Evolutionary conservation across 1,140 invertebrate species (phyloP).

Genomic region (Temnothorax curvispinosus): DNA sequence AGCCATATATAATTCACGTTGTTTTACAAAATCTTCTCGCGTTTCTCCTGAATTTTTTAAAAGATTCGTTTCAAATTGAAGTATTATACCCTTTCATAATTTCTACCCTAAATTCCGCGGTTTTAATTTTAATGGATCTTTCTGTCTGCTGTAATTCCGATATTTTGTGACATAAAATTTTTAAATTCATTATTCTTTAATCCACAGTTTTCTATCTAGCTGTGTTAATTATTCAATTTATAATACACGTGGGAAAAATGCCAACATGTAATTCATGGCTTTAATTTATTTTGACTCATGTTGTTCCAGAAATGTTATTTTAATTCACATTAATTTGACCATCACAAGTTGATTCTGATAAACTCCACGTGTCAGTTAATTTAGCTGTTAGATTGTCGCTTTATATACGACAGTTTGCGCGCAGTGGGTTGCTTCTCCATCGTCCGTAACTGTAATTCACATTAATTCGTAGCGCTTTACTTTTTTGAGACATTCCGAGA

Average conservation of each 20-base stretch:
- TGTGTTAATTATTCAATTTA: conserved; percentile 6
- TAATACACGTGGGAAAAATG: not conserved
- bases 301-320: not conserved
- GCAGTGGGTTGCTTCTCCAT: not conserved
- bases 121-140: not conserved
- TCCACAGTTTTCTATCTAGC: not conserved
- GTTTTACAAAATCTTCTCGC: not conserved
- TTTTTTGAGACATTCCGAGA: not conserved
- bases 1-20: not conserved
- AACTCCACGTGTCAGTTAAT: not conserved
- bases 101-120: not conserved
- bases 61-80: not conserved
- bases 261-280: not conserved
- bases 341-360: not conserved
- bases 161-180: not conserved
- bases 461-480: conserved; percentile 27
- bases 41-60: not conserved
- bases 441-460: conserved; percentile 5
- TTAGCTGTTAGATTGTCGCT: not conserved
- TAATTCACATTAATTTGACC: not conserved
- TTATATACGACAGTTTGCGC: not conserved
- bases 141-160: not conserved
- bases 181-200: not conserved
- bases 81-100: not conserved
- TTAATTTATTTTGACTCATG: not conserved